Base-by-base conservation (phyloP, 2,113 vertebrate genomes). In the Aleadryas rufinucha region DNA sequence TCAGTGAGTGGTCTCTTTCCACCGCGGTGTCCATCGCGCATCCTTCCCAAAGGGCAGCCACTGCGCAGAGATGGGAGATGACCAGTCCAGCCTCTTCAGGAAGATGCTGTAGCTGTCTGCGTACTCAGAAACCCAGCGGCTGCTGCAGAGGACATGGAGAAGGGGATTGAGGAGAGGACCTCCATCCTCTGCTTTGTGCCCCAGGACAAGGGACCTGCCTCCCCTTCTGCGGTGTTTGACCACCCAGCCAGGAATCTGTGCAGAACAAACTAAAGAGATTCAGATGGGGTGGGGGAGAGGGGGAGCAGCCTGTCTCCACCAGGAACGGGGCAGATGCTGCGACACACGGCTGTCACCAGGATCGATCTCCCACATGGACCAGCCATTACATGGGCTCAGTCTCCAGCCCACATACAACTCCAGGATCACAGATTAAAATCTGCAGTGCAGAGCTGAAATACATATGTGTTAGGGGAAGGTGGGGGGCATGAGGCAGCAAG, bases 51-150 rank as follows among this genome's bases (percentile, higher is more conserved):
- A 54, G 39, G 52, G 52, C 60, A 91, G 74, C 63, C 74, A 77
- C 0, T 2, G 41, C 4, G 37, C 17, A 3, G 59, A 16, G 33
- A 16, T 53, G 30, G 52, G 81, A 7, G 79, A 35, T 1, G 69
- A 35, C 37, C 59, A 8, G 19, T 88, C 90, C 61, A 76, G 61
- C 24, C 12, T 88, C 82, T 8, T 22, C 31, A 91, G 59, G 93
- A 41, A 94, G 65, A 96, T 17, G 30, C 71, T 93, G 72, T 96
- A 97, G 87, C 33, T 93, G 66, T 97, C 96, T 41, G 35, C 66
- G 13, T 97, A 96, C 60, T 97, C 94, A 1, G 97, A 90, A 10
- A 88, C 28, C 96, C 97, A 97, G 41, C 2, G 37, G 44, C 69
- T 53, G 26, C 97, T 97, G 69, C 20, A 15, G 33, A n/a, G 42